Conservation (phyloP, 1,140 invertebrate genomes). For the Saccostrea cuccullata region DNA sequence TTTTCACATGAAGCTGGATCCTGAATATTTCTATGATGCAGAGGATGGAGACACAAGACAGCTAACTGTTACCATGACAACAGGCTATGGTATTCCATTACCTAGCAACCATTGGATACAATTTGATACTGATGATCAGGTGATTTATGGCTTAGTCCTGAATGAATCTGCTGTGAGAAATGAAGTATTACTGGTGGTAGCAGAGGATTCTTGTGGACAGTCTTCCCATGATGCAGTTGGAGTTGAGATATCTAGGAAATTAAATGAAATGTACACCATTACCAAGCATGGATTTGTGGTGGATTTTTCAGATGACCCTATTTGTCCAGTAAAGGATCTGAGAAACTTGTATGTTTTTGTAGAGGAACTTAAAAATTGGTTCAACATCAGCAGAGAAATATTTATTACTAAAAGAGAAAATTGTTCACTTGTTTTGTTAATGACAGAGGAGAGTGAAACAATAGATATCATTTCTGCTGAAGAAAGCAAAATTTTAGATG, state of each 20-base stretch:
- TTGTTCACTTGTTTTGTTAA: neutral
- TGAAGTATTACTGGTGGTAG: conserved; percentile 4
- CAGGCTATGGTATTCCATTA: neutral
- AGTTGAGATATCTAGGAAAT: neutral
- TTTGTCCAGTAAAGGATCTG: neutral
- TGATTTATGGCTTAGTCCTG: conserved; percentile 32
- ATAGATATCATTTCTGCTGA: neutral
- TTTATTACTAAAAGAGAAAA: conserved; percentile 11
- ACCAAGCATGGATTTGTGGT: neutral
- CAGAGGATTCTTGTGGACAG: conserved; percentile 38
- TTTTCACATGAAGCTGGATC: neutral
- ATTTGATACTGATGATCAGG: conserved; percentile 5
- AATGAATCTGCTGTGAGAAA: neutral
- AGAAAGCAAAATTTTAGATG: neutral
- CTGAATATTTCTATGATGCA: conserved; percentile 3
- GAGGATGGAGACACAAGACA: conserved; percentile 8
- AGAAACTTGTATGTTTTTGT: too few species aligned
- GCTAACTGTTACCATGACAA: conserved; percentile 35
- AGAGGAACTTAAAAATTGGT: conserved; percentile 17
- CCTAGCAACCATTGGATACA: conserved; percentile 43
- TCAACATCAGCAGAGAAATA: neutral
- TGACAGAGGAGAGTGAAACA: neutral
- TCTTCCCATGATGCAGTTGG: conserved; percentile 33
- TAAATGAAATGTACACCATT: too few species aligned
- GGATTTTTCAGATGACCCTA: neutral